Evolutionary conservation across 1,140 invertebrate species (phyloP), one percentile per base, ranked within the genome.

Genomic region (Gonioctena quinquepunctata): DNA sequence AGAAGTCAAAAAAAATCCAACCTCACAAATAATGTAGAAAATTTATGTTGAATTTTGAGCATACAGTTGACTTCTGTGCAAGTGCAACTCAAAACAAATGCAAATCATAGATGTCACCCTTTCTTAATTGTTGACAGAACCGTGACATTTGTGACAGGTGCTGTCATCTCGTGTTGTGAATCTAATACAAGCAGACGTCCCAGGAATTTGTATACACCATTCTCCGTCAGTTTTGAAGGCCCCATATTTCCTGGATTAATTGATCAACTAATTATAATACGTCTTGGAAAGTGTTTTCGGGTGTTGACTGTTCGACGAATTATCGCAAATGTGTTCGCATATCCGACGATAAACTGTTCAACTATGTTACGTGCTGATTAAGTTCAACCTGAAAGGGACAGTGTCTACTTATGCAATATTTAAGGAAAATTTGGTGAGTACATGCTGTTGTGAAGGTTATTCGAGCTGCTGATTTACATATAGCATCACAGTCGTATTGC

Each of bases 401-500:
- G 61, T 42, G n/a, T n/a, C n/a, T 23, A 66, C 63, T 66, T 66
- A 66, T 66, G 63, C 63, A 66, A 66, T 63, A 63, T 66, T 66
- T 66, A 49, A 33, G 48, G n/a, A 66, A 66, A 50, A 66, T 66
- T 54, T 66, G 63, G 63, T 66, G 63, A 66, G 63, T 66, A 66
- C 26, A 27, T 48, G 42, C 11, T 52, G 27, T 66, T 66, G 52
- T 54, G 63, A 66, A 66, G 63, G 63, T 66, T 66, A 66, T 54
- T 22, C 50, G 13, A 19, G 42, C 18, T 3, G 52, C 11, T 28
- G 48, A 66, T 66, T 66, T 54, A 26, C 63, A 66, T 52, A 21
- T 50, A 50, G 19, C 33, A 27, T 61, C 59, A 26, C n/a, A 16
- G 16, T 28, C 13, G 25, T 21, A 27, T 16, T 16, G 13, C n/a